Conservation (phyloP, 1,140 invertebrate species). For the Micrasema longulum region DNA sequence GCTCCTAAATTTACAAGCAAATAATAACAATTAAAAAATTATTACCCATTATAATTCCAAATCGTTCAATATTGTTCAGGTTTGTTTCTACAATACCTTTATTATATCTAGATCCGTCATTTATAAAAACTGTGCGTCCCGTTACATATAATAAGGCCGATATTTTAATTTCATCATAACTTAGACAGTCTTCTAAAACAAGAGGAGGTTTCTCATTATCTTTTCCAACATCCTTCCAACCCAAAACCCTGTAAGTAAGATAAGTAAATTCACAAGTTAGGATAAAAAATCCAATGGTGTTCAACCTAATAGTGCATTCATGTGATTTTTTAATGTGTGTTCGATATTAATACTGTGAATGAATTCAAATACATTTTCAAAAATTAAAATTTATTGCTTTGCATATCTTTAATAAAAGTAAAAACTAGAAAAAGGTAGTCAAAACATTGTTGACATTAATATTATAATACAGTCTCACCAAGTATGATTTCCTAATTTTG, state of each 20-base stretch:
- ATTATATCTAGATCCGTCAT: constrained; percentile 69
- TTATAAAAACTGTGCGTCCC: constrained; percentile 70
- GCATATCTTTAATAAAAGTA: no score
- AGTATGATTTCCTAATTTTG: not conserved
- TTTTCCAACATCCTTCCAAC: constrained; percentile 68
- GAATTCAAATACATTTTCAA: not conserved
- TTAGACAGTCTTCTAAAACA: constrained; percentile 62
- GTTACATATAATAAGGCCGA: constrained; percentile 70
- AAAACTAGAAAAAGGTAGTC: no score
- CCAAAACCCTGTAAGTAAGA: constrained; percentile 12
- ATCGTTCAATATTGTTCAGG: constrained; percentile 52
- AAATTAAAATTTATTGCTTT: not conserved
- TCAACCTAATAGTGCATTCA: not conserved
- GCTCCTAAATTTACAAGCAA: no score
- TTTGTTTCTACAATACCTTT: constrained; percentile 60
- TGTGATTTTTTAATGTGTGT: not conserved
- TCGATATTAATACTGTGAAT: not conserved
- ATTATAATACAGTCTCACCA: not conserved
- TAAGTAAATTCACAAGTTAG: no score
- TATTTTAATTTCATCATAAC: constrained; percentile 69
- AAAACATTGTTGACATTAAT: no score
- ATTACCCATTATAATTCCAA: constrained; percentile 56
- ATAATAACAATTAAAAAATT: not conserved
- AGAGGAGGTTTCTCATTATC: constrained; percentile 61
- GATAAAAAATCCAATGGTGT: not conserved